A percentile compares a stretch with the other conserved stretches of the same genome.
Conservation (phyloP, 2,113 vertebrate genomes). For the Reinhardtius hippoglossoides region DNA sequence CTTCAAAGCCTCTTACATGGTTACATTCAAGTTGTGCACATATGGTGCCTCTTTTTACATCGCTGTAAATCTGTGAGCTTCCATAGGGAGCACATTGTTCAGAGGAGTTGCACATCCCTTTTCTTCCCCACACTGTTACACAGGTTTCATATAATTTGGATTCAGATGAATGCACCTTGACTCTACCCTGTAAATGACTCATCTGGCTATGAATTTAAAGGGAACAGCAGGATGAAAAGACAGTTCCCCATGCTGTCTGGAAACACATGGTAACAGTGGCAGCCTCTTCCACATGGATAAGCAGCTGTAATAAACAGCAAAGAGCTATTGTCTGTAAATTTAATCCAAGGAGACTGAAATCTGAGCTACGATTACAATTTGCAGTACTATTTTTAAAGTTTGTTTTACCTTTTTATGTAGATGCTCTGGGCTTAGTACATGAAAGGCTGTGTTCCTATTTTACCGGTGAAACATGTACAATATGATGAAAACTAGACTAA, state of each 20-base stretch:
- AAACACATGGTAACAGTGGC: constrained; percentile 56
- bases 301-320: constrained; percentile 60
- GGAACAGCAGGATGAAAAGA: constrained; percentile 57
- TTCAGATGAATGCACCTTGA: constrained; percentile 55
- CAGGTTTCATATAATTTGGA: constrained; percentile 58
- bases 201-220: constrained; percentile 55
- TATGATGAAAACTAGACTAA: background rate
- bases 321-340: constrained; percentile 44
- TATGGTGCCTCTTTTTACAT: constrained; percentile 26
- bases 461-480: constrained; percentile 3
- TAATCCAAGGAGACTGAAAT: constrained; percentile 26
- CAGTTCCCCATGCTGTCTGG: constrained; percentile 54
- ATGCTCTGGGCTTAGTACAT: background rate
- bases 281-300: constrained; percentile 68
- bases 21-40: constrained; percentile 31
- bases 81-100: constrained; percentile 31
- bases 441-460: constrained; percentile 3
- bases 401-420: background rate
- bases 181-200: constrained; percentile 57
- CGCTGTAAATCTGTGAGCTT: background rate
- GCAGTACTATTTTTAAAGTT: background rate
- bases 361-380: constrained; percentile 13
- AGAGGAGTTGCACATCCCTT: constrained; percentile 16
- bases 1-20: constrained; percentile 9
- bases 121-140: constrained; percentile 17